Evolutionary conservation across 1,140 invertebrate species (phyloP).

Genomic region (Bilobella aurantiaca): DNA sequence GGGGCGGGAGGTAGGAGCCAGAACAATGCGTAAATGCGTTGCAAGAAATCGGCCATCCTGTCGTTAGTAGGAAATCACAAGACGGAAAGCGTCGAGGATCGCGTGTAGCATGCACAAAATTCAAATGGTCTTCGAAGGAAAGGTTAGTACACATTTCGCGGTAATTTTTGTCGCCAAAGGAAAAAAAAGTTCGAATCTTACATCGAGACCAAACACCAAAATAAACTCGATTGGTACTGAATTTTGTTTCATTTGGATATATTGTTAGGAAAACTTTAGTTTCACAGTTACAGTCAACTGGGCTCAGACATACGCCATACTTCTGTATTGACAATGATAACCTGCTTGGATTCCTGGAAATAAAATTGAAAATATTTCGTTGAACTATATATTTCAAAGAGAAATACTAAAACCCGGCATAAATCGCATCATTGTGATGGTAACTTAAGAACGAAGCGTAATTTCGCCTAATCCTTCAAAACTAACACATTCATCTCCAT

Average conservation of each 20-base stretch:
- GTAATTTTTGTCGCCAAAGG: too few species aligned
- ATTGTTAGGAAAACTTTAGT: conserved; percentile 43
- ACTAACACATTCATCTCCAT: not conserved
- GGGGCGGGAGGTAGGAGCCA: too few species aligned
- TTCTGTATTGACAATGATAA: conserved; percentile 50
- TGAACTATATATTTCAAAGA: not conserved
- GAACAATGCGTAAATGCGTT: too few species aligned
- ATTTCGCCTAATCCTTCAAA: not conserved
- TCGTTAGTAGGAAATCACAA: too few species aligned
- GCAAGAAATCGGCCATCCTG: too few species aligned
- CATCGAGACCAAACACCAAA: conserved; percentile 58
- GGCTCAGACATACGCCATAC: conserved; percentile 49
- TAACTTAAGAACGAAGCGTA: conserved; percentile 22
- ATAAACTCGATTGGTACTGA: conserved; percentile 54
- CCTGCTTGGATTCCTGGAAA: conserved; percentile 48
- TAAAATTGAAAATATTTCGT: not conserved
- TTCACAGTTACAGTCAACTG: conserved; percentile 37
- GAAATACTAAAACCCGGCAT: too few species aligned
- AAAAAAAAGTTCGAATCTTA: too few species aligned
- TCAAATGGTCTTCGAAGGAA: too few species aligned
- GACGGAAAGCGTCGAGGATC: too few species aligned
- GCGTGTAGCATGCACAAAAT: too few species aligned
- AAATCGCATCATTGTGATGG: too few species aligned
- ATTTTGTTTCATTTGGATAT: conserved; percentile 54
- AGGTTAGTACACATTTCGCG: too few species aligned